Conservation (phyloP, 2,797 vertebrate species). For the Crax fasciolata region DNA sequence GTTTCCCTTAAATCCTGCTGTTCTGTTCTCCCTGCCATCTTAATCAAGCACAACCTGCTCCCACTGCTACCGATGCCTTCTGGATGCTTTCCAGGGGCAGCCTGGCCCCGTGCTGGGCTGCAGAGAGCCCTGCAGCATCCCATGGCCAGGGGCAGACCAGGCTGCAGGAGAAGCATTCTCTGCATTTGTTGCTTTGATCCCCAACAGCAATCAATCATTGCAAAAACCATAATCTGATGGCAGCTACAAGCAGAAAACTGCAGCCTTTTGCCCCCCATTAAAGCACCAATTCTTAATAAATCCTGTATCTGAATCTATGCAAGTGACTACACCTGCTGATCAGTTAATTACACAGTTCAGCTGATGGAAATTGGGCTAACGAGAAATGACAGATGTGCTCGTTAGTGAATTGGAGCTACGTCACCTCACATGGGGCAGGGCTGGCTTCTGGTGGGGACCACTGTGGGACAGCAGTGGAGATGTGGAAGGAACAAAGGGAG, state of each 20-base stretch:
- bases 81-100: too few relatives aligned
- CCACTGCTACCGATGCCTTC: background rate
- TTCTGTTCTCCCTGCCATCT: background rate
- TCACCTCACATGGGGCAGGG: background rate
- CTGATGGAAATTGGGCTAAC: background rate
- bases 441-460: too few relatives aligned
- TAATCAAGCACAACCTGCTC: background rate
- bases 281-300: background rate
- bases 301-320: background rate
- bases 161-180: background rate
- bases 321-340: background rate
- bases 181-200: background rate
- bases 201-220: fast-evolving
- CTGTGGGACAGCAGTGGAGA: background rate
- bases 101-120: fast-evolving
- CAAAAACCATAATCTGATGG: background rate
- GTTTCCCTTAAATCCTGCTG: too few relatives aligned
- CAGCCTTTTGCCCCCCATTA: background rate
- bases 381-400: fast-evolving
- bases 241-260: background rate
- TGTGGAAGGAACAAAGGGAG: background rate
- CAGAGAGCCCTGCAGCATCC: background rate
- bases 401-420: too few relatives aligned
- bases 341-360: background rate
- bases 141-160: too few relatives aligned